Conservation (phyloP, 2,113 vertebrate species). For the Aspidoscelis tigris region DNA sequence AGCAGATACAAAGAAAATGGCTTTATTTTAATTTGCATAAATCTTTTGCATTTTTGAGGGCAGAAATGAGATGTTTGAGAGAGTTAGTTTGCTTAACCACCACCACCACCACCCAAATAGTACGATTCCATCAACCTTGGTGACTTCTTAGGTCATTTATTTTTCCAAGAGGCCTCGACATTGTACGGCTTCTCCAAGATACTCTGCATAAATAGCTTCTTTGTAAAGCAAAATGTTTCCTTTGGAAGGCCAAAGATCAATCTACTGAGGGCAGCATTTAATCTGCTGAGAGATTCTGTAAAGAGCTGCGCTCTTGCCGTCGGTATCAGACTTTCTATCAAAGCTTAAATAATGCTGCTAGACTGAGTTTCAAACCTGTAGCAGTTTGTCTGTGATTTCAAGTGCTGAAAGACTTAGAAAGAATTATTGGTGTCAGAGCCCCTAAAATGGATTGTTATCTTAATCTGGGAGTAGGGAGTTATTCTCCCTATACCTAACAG, state of each 20-base stretch:
- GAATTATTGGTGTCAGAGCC: too few relatives aligned
- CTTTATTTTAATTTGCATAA: constrained; percentile 16
- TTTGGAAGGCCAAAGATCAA: background rate
- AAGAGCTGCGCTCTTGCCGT: background rate
- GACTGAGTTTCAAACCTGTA: too few relatives aligned
- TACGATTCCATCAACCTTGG: constrained; percentile 34
- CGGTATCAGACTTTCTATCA: too few relatives aligned
- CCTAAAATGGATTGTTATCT: too few relatives aligned
- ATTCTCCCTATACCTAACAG: too few relatives aligned
- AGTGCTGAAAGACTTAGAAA: too few relatives aligned
- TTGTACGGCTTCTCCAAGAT: background rate
- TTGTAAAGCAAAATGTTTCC: background rate
- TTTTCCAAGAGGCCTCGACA: constrained; percentile 16
- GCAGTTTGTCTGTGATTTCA: too few relatives aligned
- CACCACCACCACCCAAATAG: background rate
- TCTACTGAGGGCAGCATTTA: background rate
- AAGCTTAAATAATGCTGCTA: too few relatives aligned
- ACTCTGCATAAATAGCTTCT: background rate
- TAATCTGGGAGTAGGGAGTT: too few relatives aligned
- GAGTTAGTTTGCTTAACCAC: constrained; percentile 26
- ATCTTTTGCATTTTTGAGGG: background rate
- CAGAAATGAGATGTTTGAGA: constrained; percentile 7
- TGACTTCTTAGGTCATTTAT: background rate
- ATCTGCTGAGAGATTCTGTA: background rate
- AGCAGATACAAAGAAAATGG: constrained; percentile 23